Percentiles rank a stretch among this genome's conserved stretches.
Evolutionary conservation across 2,113 vertebrate genomes (phyloP).

Genomic region (Larimichthys polyactis): DNA sequence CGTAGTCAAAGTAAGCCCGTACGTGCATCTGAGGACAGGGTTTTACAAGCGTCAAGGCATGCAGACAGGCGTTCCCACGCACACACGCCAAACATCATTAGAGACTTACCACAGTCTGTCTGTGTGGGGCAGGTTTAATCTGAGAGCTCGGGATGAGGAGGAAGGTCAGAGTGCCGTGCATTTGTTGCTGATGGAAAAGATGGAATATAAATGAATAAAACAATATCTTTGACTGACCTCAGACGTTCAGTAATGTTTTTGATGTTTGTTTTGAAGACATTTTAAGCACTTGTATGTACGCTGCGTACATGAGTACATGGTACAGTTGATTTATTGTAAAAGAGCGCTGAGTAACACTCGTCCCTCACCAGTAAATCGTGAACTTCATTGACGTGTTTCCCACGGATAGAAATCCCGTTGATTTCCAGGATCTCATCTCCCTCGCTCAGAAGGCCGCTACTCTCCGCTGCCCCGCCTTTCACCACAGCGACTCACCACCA

Average conservation of each 20-base stretch:
- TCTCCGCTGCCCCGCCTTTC: conserved; percentile 94
- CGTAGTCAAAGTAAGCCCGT: conserved; percentile 95
- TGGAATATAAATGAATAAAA: neutral
- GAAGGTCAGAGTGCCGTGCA: conserved; percentile 96
- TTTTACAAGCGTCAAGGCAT: conserved; percentile 26
- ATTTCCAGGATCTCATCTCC: conserved; percentile 97
- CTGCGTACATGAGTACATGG: neutral
- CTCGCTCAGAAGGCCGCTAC: conserved; percentile 93
- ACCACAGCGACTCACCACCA: conserved; percentile 97
- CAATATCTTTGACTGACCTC: neutral
- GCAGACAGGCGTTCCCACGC: conserved; percentile 10
- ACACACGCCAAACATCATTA: conserved; percentile 1
- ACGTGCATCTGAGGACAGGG: conserved; percentile 89
- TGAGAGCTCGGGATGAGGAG: conserved; percentile 95
- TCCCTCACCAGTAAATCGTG: conserved; percentile 92
- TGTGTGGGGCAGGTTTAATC: conserved; percentile 87
- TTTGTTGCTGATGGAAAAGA: conserved; percentile 88
- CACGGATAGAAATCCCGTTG: conserved; percentile 92
- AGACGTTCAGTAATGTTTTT: neutral
- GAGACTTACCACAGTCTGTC: conserved; percentile 94
- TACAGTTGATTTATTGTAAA: neutral
- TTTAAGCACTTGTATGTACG: neutral
- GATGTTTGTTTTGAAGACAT: neutral
- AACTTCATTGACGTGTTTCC: conserved; percentile 96
- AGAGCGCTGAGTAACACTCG: neutral